These are phyloP conservation scores for Lobophora halterata DNA, from an alignment of 2,888 invertebrate species.

Conservation along the genomic window DNA sequence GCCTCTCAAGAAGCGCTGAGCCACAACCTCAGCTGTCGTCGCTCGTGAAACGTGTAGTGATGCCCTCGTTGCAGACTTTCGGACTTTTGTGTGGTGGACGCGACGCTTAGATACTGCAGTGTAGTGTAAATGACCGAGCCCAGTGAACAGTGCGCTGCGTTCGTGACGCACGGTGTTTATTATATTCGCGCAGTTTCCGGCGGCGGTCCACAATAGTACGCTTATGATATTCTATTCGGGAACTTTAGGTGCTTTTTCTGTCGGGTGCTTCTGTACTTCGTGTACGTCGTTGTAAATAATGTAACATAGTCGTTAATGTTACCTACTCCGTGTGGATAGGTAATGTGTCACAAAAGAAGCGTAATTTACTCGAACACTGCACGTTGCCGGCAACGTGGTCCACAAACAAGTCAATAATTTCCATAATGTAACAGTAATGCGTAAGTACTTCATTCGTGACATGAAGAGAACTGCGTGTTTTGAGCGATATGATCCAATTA, in stretches of 20 bases:
- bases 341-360: constrained; percentile 59
- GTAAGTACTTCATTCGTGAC: constrained; percentile 23
- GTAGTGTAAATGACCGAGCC: constrained; percentile 38
- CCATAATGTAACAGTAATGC: constrained; percentile 25
- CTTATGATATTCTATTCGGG: constrained; percentile 74
- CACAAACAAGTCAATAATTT: constrained; percentile 30
- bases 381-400: constrained; percentile 33
- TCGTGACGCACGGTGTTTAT: constrained; percentile 38
- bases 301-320: constrained; percentile 63
- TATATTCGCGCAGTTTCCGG: constrained; percentile 52
- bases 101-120: constrained; percentile 24
- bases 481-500: constrained; percentile 27
- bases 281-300: constrained; percentile 77
- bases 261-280: constrained; percentile 78
- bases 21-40: constrained; percentile 23
- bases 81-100: constrained; percentile 36
- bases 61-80: constrained; percentile 48
- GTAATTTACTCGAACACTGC: constrained; percentile 24
- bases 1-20: constrained; percentile 72
- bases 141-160: constrained; percentile 58
- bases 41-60: constrained; percentile 49
- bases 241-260: constrained; percentile 79
- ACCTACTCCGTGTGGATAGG: constrained; percentile 69
- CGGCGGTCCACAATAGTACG: constrained; percentile 62
- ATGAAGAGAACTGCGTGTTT: constrained; percentile 22